A percentile compares a stretch with the other conserved stretches of the same genome.
Evolutionary conservation across 2,797 vertebrate species (phyloP).

Genomic region (Antrozous pallidus): DNA sequence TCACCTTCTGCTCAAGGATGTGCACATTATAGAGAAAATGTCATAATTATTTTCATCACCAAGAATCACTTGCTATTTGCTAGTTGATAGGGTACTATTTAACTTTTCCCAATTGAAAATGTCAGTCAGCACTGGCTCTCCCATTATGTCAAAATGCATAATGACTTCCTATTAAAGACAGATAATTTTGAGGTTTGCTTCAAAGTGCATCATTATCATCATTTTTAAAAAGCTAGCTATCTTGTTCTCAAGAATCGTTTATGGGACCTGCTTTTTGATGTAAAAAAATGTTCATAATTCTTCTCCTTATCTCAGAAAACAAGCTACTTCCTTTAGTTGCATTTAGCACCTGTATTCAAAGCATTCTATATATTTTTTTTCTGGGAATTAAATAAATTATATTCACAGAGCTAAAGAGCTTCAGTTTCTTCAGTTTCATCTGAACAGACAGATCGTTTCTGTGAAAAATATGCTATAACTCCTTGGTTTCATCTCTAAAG

Average conservation of each 20-base stretch:
- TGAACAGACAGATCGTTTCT: not conserved
- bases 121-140: slow-evolving; percentile 59
- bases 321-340: not conserved
- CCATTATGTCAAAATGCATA: slow-evolving; percentile 55
- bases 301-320: slow-evolving; percentile 56
- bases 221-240: slow-evolving; percentile 45
- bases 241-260: slow-evolving; percentile 30
- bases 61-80: slow-evolving; percentile 58
- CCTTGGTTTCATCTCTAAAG: slow-evolving; percentile 10
- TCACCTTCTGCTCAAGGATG: slow-evolving; percentile 60
- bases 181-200: slow-evolving; percentile 55
- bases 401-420: slow-evolving; percentile 37
- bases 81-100: slow-evolving; percentile 57
- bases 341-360: slow-evolving; percentile 46
- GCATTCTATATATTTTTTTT: not conserved
- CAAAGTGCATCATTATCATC: slow-evolving; percentile 59
- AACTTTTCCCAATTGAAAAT: slow-evolving; percentile 68
- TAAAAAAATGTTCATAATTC: not conserved
- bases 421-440: slow-evolving; percentile 32
- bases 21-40: slow-evolving; percentile 43
- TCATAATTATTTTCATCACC: slow-evolving; percentile 51
- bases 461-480: not conserved
- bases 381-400: slow-evolving; percentile 4
- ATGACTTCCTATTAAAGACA: slow-evolving; percentile 53
- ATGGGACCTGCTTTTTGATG: slow-evolving; percentile 12